Evolutionary conservation across 2,797 vertebrate species (phyloP), one percentile per base, ranked within the genome.

Genomic region (Sebastes miniatus): DNA sequence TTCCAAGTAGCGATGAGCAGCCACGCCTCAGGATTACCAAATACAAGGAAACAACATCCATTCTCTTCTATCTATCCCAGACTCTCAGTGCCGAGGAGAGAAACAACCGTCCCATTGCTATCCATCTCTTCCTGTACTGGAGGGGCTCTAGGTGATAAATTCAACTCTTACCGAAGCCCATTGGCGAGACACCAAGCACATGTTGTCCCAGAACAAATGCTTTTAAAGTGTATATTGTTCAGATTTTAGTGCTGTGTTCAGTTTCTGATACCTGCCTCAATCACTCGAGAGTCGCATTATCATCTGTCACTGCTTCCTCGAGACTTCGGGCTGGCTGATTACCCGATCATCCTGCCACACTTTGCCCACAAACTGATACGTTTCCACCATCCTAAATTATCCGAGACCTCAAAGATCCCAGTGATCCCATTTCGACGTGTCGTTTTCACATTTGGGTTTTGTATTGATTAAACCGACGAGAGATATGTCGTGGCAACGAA

Each of bases 171-270:
- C 90, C 77, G 75, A 87, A 91, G 76, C 88, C 85, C 79, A 72
- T 18, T 89, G 91, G 92, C 85, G 84, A 88, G 80, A 87, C 79
- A 91, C 82, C 91, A 82, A 88, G 89, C 83, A 90, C 85, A 92
- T 92, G 91, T 85, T 91, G 88, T 92, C 81, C 61, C 67, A 88
- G 83, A 90, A 89, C 80, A 89, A 91, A 92, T 89, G 86, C 82
- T 84, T 90, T 88, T 86, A 87, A 91, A 89, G 86, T 89, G 79
- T 88, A 86, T 90, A 89, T 91, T 88, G 86, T 88, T 91, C 80
- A 76, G 79, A 73, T 91, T 91, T 90, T 84, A 87, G 80, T 80
- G 80, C 64, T 71, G 83, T 81, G 61, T 84, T 87, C 71, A 65
- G 85, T 81, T 80, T 83, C 69, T 81, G 72, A 87, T 87, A 80